These are phyloP conservation scores for Notoglanidium macrostoma DNA, from an alignment of 2,797 vertebrate species.

Conservation along the genomic window DNA sequence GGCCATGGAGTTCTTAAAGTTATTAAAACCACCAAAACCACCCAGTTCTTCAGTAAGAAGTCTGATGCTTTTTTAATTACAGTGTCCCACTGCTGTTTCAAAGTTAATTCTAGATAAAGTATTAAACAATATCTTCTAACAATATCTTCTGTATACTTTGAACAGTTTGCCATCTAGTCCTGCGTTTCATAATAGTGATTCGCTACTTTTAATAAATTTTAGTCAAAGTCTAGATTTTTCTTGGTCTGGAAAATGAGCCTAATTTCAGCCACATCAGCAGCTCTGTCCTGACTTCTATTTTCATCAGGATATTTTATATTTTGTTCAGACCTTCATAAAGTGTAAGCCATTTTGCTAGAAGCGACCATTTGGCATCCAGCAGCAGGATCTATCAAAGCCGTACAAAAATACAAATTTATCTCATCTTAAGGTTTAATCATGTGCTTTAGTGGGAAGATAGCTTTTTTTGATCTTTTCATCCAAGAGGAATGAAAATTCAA, in stretches of 20 bases:
- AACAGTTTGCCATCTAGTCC: neutral
- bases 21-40: conserved; percentile 24
- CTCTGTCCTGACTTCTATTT: conserved; percentile 13
- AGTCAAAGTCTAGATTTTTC: neutral
- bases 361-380: conserved; percentile 59
- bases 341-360: conserved; percentile 24
- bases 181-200: neutral
- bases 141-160: neutral
- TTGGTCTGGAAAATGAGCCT: neutral
- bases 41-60: conserved; percentile 3
- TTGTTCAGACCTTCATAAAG: conserved; percentile 23
- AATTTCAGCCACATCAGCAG: neutral
- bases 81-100: neutral
- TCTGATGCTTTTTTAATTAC: neutral
- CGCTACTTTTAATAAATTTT: neutral
- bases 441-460: conserved; percentile 36
- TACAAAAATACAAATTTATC: conserved; percentile 43
- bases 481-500: conserved; percentile 56
- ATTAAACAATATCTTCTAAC: neutral
- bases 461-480: conserved; percentile 51
- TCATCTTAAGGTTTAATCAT: conserved; percentile 40
- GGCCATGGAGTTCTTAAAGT: conserved; percentile 20
- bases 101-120: neutral
- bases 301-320: neutral
- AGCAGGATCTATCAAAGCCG: conserved; percentile 30